Base-by-base conservation (phyloP, 2,888 invertebrate species). In the Linnaemya vulpina region DNA sequence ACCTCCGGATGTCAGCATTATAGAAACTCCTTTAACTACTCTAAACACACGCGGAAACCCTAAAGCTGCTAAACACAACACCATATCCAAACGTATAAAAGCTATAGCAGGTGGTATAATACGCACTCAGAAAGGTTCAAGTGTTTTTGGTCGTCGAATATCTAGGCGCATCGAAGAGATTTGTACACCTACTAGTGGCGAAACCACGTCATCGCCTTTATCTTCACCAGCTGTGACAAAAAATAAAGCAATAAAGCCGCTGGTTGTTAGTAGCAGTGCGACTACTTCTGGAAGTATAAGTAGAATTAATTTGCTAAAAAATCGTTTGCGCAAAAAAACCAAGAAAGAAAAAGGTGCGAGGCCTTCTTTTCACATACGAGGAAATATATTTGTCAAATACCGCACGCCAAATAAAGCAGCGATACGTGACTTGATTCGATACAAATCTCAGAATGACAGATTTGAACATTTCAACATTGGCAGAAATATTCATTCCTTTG, bases 351-450 rank as follows among this genome's bases (percentile, higher is more conserved):
- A 84, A 43, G 75, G 78, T 49, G 5, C 87, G 51, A 68, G 87
- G 60, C 58, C 88, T 38, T 75, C 90, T 5, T 79, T 91, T 1
- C 87, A 86, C 43, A 38, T 89, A 43, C 86, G 89, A 15, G 89
- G 90, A 7, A 88, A 88, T 70, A 88, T 89, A 25, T 89, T 89
- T 80, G 87, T 88, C 5, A 88, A 88, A 22, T 86, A 87, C 74
- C 87, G 87, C 2, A 87, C 88, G 5, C 87, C 87, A 17, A 86
- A 82, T 49, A 84, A 85, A 53, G 74, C n/a, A 17, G 76, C 46
- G 11, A 20, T 85, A 55, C 87, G 87, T 20, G 89, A 90, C 43
- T 58, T 87, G 17, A 82, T 87, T 46, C 87, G 84, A 25, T 86
- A 68, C 0, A 89, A 88, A 55, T 87, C 88, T 5, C 89, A 88